A percentile compares a stretch with the other conserved stretches of the same genome.
Evolutionary conservation across 2,113 vertebrate genomes (phyloP).

Genomic region (Glaucomys volans): DNA sequence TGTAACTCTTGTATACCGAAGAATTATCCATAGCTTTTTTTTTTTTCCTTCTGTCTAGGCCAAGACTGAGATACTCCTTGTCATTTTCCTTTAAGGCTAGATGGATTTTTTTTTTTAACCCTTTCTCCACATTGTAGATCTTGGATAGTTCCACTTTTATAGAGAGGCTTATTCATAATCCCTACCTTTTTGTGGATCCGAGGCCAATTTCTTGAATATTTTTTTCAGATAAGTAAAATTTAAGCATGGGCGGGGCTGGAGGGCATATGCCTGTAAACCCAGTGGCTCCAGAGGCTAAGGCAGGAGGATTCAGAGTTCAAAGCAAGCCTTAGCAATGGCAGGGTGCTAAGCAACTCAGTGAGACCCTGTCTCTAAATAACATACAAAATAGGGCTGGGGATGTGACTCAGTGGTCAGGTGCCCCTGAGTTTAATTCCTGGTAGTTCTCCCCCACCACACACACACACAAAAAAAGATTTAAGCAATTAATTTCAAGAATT

Average conservation of each 20-base stretch:
- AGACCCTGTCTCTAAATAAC: no score
- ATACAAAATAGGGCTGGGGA: no score
- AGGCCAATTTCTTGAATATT: not conserved
- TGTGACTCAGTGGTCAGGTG: no score
- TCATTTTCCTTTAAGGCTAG: constrained; percentile 18
- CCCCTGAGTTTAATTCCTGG: no score
- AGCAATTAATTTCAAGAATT: not conserved
- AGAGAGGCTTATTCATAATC: not conserved
- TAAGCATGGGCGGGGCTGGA: not conserved
- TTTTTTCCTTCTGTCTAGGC: not conserved
- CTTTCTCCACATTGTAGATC: not conserved
- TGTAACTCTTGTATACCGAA: not conserved
- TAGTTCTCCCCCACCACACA: no score
- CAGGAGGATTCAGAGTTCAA: no score
- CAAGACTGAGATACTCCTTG: not conserved
- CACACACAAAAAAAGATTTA: not conserved
- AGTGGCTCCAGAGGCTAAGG: no score
- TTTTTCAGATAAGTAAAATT: not conserved
- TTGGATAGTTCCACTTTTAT: constrained; percentile 38
- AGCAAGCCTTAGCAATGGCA: no score
- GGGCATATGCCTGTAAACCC: no score
- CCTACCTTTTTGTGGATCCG: not conserved
- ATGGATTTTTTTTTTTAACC: not conserved
- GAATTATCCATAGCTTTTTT: not conserved
- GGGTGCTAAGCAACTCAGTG: no score